These are phyloP conservation scores for Zaprionus lachaisei DNA, from an alignment of 1,140 invertebrate species.

Conservation along the genomic window DNA sequence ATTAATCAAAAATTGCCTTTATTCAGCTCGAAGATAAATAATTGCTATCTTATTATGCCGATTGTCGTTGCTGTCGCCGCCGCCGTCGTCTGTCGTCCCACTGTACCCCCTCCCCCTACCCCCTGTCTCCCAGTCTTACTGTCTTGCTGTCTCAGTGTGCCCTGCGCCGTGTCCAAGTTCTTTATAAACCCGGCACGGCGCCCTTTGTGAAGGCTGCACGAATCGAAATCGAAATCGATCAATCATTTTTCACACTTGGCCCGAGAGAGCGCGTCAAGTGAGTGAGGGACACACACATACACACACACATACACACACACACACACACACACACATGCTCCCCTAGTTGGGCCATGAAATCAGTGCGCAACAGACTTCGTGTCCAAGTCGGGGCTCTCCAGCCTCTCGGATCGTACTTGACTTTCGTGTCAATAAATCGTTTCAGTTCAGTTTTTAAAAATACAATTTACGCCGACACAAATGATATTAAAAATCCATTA, in stretches of 20 bases:
- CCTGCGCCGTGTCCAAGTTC: slow-evolving; percentile 48
- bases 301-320: not conserved
- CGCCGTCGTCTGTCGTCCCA: slow-evolving; percentile 19
- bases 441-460: slow-evolving; percentile 65
- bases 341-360: slow-evolving; percentile 10
- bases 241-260: slow-evolving; percentile 80
- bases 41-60: slow-evolving; percentile 81
- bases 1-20: slow-evolving; percentile 75
- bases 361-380: not conserved
- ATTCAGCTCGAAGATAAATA: slow-evolving; percentile 68
- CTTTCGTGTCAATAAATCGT: slow-evolving; percentile 82
- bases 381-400: slow-evolving; percentile 2
- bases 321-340: not conserved
- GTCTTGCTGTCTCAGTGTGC: not conserved
- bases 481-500: slow-evolving; percentile 84
- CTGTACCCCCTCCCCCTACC: not conserved
- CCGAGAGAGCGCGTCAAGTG: slow-evolving; percentile 34
- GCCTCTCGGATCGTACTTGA: slow-evolving; percentile 57
- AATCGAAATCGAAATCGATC: slow-evolving; percentile 65
- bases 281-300: slow-evolving; percentile 12
- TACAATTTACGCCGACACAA: slow-evolving; percentile 79
- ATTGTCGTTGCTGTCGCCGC: slow-evolving; percentile 78
- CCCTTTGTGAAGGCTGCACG: slow-evolving; percentile 64
- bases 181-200: slow-evolving; percentile 67
- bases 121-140: too few species aligned